Evolutionary conservation across 2,888 invertebrate species (phyloP).

Genomic region (Platyscelio sp.): DNA sequence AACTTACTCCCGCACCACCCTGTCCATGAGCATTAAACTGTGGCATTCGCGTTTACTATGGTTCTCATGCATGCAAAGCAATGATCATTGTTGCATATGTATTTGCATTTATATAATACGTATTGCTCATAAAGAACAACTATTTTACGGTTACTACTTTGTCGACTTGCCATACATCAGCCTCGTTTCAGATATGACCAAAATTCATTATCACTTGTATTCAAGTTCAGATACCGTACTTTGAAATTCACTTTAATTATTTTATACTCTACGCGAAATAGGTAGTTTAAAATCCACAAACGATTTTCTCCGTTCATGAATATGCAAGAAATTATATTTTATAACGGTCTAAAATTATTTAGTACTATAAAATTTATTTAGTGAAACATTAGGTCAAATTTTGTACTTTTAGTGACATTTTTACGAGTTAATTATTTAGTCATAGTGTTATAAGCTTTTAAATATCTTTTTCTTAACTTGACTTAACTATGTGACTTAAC

Average conservation of each 20-base stretch:
- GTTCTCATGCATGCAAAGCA: slow-evolving; percentile 64
- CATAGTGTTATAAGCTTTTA: no score
- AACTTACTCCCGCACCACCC: slow-evolving; percentile 35
- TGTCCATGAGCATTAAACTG: slow-evolving; percentile 62
- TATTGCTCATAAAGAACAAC: slow-evolving; percentile 66
- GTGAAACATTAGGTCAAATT: no score
- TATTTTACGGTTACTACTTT: slow-evolving; percentile 60
- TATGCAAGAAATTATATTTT: no score
- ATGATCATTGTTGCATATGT: slow-evolving; percentile 64
- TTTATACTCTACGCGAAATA: slow-evolving; percentile 16
- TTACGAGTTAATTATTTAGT: no score
- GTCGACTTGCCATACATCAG: slow-evolving; percentile 60
- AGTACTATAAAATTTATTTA: no score
- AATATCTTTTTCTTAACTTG: no score
- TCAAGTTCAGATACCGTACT: slow-evolving; percentile 48
- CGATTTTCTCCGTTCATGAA: no score
- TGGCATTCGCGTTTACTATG: slow-evolving; percentile 59
- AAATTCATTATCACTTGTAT: slow-evolving; percentile 55
- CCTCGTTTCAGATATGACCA: slow-evolving; percentile 48
- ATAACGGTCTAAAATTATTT: no score
- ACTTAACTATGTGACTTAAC: no score
- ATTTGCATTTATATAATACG: slow-evolving; percentile 63
- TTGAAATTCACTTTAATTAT: slow-evolving; percentile 43
- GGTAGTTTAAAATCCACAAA: background rate
- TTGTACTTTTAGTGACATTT: no score